These are phyloP conservation scores for Protomyctophum bolini DNA, from an alignment of 2,113 vertebrate genomes.

Conservation along the genomic window DNA sequence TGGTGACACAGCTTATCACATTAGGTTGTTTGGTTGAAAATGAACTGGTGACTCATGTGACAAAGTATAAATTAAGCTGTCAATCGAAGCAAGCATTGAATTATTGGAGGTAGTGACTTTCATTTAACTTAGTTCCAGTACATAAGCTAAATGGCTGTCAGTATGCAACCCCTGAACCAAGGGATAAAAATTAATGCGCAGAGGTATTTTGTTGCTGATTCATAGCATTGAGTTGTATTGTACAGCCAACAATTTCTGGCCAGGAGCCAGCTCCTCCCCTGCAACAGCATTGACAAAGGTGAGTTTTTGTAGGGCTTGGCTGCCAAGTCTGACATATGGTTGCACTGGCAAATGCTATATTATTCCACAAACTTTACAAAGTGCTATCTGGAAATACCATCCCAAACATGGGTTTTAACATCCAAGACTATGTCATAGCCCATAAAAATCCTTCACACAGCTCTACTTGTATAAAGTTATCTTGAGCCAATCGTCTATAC, in stretches of 20 bases:
- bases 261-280: constrained; percentile 26
- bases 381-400: constrained; percentile 29
- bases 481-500: neutral
- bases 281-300: constrained; percentile 39
- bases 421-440: constrained; percentile 34
- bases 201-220: constrained; percentile 41
- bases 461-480: neutral
- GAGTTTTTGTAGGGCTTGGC: constrained; percentile 30
- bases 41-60: too few species aligned
- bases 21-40: too few species aligned
- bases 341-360: neutral
- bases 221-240: constrained; percentile 27
- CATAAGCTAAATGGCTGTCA: neutral
- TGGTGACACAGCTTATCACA: too few species aligned
- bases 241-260: constrained; percentile 43
- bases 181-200: constrained; percentile 16
- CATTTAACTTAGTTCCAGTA: neutral
- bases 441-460: constrained; percentile 30
- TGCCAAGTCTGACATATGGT: constrained; percentile 51
- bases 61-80: too few species aligned
- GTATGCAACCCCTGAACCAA: constrained; percentile 7
- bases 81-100: too few species aligned
- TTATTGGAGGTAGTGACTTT: too few species aligned
- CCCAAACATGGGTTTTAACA: constrained; percentile 30
- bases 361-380: constrained; percentile 26